These are phyloP conservation scores for Drosophila percnosoma DNA, from an alignment of 2,888 invertebrate genomes.

Conservation along the genomic window DNA sequence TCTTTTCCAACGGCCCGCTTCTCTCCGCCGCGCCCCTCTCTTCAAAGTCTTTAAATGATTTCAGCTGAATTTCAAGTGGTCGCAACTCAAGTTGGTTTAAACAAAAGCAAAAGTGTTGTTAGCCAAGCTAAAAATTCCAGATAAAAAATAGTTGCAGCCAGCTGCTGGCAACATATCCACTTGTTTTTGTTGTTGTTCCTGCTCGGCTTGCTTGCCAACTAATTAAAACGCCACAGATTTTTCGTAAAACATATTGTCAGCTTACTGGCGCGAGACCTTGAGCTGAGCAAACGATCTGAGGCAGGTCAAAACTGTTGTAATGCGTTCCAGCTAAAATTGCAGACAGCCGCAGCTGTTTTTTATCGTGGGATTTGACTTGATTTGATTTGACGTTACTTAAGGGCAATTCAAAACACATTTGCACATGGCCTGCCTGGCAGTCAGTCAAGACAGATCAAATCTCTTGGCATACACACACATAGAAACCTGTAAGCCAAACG, in stretches of 20 bases:
- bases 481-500: constrained; percentile 4
- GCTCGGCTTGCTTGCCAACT: constrained; percentile 30
- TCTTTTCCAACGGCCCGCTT: constrained; percentile 1
- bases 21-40: background rate
- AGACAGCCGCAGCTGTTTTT: constrained; percentile 13
- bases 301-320: constrained; percentile 15
- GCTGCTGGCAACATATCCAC: constrained; percentile 54
- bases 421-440: constrained; percentile 8
- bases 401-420: constrained; percentile 12
- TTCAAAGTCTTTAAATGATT: constrained; percentile 17
- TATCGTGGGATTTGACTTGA: constrained; percentile 19
- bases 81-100: constrained; percentile 28
- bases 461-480: background rate
- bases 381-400: constrained; percentile 1
- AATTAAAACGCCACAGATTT: constrained; percentile 55
- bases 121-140: constrained; percentile 65
- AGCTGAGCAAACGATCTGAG: constrained; percentile 10
- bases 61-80: constrained; percentile 40
- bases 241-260: constrained; percentile 55
- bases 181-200: constrained; percentile 14
- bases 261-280: constrained; percentile 44
- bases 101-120: constrained; percentile 75
- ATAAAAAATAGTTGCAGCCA: constrained; percentile 58
- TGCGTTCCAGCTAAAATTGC: constrained; percentile 38
- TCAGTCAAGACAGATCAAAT: constrained; percentile 1